Conservation (phyloP, 2,113 vertebrate species). For the Solenodon paradoxus region DNA sequence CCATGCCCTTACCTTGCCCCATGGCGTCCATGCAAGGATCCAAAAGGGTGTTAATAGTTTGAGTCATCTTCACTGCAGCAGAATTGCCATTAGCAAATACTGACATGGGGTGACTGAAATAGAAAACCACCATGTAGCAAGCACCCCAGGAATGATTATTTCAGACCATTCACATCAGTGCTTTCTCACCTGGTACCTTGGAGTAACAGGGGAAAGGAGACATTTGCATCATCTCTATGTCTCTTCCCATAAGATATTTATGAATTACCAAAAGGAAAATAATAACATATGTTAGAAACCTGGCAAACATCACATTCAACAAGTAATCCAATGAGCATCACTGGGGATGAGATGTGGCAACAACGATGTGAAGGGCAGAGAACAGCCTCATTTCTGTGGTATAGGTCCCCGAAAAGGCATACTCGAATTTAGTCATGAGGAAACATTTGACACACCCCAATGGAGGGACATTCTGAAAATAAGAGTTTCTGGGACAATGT, state of each 20-base stretch:
- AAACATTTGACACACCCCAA: neutral
- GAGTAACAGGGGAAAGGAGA: neutral
- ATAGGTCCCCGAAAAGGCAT: rapidly evolving
- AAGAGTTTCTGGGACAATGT: neutral
- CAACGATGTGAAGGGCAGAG: too few relatives aligned
- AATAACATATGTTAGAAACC: neutral
- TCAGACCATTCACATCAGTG: neutral
- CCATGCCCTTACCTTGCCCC: neutral
- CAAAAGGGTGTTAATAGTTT: neutral
- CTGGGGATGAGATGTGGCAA: too few relatives aligned
- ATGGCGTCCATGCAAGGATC: neutral
- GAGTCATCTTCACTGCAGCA: neutral
- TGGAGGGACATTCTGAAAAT: neutral
- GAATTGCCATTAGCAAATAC: neutral
- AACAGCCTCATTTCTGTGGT: rapidly evolving
- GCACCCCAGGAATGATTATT: neutral
- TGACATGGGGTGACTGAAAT: neutral
- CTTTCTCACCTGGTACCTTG: neutral
- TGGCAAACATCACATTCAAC: neutral
- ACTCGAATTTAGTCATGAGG: neutral
- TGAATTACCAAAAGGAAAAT: neutral
- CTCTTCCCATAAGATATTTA: neutral
- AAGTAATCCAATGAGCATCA: neutral
- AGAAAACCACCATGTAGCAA: neutral
- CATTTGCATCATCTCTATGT: neutral